phyloP scores from a whole-genome alignment of 2,888 invertebrate species.

The Tineola bisselliella region DNA sequence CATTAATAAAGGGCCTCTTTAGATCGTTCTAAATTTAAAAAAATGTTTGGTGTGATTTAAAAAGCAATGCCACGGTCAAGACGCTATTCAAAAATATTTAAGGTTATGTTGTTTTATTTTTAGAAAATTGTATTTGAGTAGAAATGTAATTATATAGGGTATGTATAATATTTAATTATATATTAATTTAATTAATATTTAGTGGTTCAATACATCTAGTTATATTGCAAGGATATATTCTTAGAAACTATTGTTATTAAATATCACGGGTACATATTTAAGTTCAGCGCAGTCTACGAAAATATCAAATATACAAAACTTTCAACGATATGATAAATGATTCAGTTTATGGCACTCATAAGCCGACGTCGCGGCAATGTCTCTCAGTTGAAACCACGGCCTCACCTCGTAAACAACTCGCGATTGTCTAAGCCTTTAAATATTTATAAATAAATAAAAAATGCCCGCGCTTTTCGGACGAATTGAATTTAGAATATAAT shows the following conservation, averaged over 20 bases:
- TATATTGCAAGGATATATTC: no score
- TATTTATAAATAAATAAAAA: neutral
- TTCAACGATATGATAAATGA: conserved; percentile 7
- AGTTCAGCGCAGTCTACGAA: neutral
- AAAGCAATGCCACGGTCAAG: neutral
- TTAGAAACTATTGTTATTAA: no score
- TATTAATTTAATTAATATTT: no score
- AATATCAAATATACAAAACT: neutral
- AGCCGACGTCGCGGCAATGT: conserved; percentile 2
- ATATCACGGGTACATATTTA: no score
- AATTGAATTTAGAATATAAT: neutral
- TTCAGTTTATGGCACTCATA: neutral
- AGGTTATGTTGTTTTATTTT: neutral
- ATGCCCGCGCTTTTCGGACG: neutral
- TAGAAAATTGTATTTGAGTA: no score
- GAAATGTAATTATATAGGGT: no score
- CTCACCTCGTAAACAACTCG: conserved; percentile 1
- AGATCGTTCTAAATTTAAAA: no score
- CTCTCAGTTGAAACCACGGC: neutral
- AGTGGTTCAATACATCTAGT: no score
- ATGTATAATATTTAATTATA: no score
- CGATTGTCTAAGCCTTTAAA: neutral
- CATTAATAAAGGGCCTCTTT: no score
- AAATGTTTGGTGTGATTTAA: neutral
- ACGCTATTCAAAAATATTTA: neutral